phyloP scores from a whole-genome alignment of 2,113 vertebrate genomes.

The Anarrhichthys ocellatus region DNA sequence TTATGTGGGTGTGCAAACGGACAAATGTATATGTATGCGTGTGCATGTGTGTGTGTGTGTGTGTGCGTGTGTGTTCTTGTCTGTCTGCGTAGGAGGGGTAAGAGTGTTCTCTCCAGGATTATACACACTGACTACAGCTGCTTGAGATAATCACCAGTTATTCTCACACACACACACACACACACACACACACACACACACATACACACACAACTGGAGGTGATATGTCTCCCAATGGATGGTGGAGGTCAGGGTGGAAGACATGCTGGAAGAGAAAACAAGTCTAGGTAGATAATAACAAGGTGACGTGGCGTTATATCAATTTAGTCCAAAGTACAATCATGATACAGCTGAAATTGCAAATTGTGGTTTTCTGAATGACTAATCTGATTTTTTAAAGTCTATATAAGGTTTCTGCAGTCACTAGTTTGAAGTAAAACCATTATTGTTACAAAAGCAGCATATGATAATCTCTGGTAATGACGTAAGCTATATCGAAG shows the following conservation, averaged over 20 bases:
- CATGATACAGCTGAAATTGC: neutral
- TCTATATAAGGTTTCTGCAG: neutral
- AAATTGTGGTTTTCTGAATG: neutral
- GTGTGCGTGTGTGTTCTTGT: slow-evolving; percentile 27
- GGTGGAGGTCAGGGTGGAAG: slow-evolving; percentile 10
- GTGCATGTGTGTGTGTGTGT: slow-evolving; percentile 21
- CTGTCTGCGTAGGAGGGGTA: slow-evolving; percentile 56
- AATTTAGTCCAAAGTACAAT: slow-evolving; percentile 22
- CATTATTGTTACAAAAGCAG: neutral
- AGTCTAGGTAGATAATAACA: slow-evolving; percentile 10
- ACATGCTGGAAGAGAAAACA: neutral
- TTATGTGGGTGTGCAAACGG: slow-evolving; percentile 55
- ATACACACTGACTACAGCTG: slow-evolving; percentile 69
- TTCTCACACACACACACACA: slow-evolving; percentile 12
- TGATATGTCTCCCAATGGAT: neutral
- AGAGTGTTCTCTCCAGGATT: slow-evolving; percentile 59
- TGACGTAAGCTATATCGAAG: neutral
- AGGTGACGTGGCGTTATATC: neutral
- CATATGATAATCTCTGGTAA: neutral
- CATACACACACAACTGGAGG: neutral
- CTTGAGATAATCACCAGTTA: slow-evolving; percentile 70
- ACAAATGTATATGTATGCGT: slow-evolving; percentile 9
- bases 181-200: neutral
- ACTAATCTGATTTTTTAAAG: neutral
- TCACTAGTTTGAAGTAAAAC: neutral